Base-by-base conservation (phyloP, 2,888 invertebrate species). In the Drosophila prolongata region DNA sequence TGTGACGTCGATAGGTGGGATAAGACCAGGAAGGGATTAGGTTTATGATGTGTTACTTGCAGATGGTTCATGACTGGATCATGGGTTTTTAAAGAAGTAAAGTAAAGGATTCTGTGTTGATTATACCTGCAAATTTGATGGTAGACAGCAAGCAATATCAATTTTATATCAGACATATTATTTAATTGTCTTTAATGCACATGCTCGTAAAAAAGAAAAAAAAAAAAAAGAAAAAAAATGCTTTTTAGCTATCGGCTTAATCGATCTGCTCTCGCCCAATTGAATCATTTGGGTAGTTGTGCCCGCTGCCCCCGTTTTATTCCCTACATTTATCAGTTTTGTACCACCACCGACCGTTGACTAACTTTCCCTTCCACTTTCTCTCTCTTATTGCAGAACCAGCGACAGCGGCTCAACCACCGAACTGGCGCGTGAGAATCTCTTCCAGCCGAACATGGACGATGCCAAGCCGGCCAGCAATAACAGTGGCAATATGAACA, bases 371-470 rank as follows among this genome's bases (percentile, higher is more conserved):
- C 87, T 60, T 76, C 66, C 66, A 81, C 88, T 85, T 87, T 84
- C 79, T 89, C 79, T 79, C 82, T 82, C 69, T 72, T 27, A 71
- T 70, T 90, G 19, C 78, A 91, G 92, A 88, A 91, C 90, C 81
- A 66, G 68, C 67, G 49, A 52, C 44, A 53, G 90, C 86, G 87
- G 90, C 86, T 84, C 58, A 69, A 47, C 60, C 69, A 61, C 55
- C 52, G 82, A 82, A 86, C 71, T 91, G 73, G 90, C 91, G 64
- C 90, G 90, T 81, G 92, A 92, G 78, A 92, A 91, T 76, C 90
- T 92, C 67, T 92, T 91, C 72, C 91, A 90, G 80, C 87, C 91
- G 44, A 90, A 90, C 74, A 89, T 75, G 89, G 82, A 85, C 75
- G 79, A 87, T 50, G 79, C 85, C 47, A 90, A 89, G 66, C 87